Evolutionary conservation across 2,888 invertebrate genomes (phyloP), one percentile per base, ranked within the genome.

Genomic region (Cabera pusaria): DNA sequence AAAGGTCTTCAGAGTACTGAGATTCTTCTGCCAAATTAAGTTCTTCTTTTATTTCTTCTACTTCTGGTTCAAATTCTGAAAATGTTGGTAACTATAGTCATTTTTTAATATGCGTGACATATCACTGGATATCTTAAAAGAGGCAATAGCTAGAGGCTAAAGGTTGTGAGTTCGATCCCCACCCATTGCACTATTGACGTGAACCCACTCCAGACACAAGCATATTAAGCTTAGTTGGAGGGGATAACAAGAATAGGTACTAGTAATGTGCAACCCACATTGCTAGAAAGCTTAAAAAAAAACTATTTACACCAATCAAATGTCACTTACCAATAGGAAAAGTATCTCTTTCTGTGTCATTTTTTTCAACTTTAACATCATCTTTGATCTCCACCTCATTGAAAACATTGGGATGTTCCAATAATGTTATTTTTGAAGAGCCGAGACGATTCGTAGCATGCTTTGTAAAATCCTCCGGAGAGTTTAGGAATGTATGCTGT

Each of bases 401-500:
- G 19, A 5, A 5, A 7, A 20, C 5, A 11, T 8, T 5, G n/a
- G 6, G 0, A 28, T 9, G 0, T n/a, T 9, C 14, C 5, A n/a
- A 20, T 5, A 3, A 14, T 14, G 17, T 6, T 2, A 9, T 3
- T 6, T 0, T 18, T 27, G 1, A 6, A 5, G 0, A 84, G 39
- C n/a, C 5, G 0, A 85, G 40, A 0, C 56, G 52, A 0, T 51
- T 57, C 0, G 28, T 14, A 0, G 82, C 63, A 8, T 72, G 49
- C 0, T 49, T 27, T 0, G 67, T 50, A 0, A 87, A 63, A 24
- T 85, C 84, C 0, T 52, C 48, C 0, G 85, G 86, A 0, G 72
- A 77, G 7, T 83, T 72, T 0, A 87, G 56, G 35, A 81, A 85
- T 11, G 74, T 73, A 27, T 80, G 72, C 86, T 87, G 72, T 54